Percentiles rank a stretch among this genome's conserved stretches.
Evolutionary conservation across 2,797 vertebrate species (phyloP).

Genomic region (Enteromius unitaeniatus): DNA sequence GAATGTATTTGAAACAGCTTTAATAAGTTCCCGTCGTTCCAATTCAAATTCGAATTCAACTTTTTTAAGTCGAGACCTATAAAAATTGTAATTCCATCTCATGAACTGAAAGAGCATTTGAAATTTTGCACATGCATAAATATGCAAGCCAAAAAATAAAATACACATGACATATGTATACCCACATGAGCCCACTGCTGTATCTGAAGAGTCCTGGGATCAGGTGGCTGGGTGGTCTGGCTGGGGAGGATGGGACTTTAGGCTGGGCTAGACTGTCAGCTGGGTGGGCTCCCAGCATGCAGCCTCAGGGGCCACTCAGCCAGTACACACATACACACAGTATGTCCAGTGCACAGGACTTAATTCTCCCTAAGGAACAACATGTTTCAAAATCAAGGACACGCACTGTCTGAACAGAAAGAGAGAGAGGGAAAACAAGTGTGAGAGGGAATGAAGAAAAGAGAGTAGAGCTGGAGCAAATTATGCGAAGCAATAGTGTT

Average conservation of each 20-base stretch:
- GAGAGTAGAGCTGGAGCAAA: constrained; percentile 15
- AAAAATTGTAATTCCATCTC: background rate
- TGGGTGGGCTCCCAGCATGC: constrained; percentile 45
- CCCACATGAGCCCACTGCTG: constrained; percentile 32
- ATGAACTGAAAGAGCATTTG: background rate
- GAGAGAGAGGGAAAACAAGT: constrained; percentile 27
- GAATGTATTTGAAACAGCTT: background rate
- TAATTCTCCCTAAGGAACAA: constrained; percentile 56
- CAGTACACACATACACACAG: constrained; percentile 42
- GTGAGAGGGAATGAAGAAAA: constrained; percentile 26
- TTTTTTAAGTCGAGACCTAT: background rate
- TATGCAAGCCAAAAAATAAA: background rate
- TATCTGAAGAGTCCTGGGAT: constrained; percentile 38
- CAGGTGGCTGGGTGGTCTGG: constrained; percentile 43
- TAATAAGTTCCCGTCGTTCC: background rate
- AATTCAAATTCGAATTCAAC: background rate
- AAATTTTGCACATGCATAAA: background rate
- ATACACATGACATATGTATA: constrained; percentile 5
- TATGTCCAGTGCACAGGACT: constrained; percentile 50
- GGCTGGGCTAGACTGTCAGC: constrained; percentile 43
- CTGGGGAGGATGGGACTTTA: constrained; percentile 29
- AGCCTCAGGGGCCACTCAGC: constrained; percentile 47
- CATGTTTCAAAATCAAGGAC: constrained; percentile 58
- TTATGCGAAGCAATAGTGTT: constrained; percentile 39
- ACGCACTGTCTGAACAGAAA: constrained; percentile 49